Percentiles rank a stretch among this genome's conserved stretches.
These are phyloP conservation scores for Lathamus discolor DNA, from an alignment of 2,113 vertebrate genomes.

Conservation along the genomic window DNA sequence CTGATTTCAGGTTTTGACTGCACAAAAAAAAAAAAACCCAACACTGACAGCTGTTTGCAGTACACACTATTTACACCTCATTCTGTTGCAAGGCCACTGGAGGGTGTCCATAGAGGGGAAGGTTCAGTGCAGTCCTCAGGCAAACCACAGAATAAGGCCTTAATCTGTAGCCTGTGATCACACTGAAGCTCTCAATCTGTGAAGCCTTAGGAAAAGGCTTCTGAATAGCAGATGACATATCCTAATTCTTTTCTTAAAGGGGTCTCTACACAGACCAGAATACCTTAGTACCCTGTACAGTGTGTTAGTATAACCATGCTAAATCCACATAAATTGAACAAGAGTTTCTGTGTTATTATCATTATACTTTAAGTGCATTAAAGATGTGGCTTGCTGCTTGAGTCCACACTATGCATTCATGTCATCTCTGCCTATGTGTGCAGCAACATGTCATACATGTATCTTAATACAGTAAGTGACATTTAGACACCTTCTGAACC, in stretches of 20 bases:
- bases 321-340: background rate
- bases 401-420: background rate
- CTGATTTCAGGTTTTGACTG: background rate
- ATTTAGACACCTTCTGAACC: background rate
- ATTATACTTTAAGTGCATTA: background rate
- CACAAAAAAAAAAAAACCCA: background rate
- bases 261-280: background rate
- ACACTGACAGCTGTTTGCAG: background rate
- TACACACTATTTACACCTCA: background rate
- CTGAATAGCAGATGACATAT: background rate
- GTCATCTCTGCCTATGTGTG: background rate
- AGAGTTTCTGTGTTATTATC: background rate
- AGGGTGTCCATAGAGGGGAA: background rate
- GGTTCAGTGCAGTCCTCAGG: background rate
- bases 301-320: background rate
- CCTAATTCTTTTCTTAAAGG: background rate
- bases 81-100: background rate
- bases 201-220: background rate
- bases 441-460: background rate
- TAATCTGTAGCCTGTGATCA: background rate
- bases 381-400: background rate
- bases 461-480: background rate
- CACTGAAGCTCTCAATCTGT: background rate
- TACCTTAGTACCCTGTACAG: background rate
- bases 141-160: background rate